Evolutionary conservation across 2,888 invertebrate genomes (phyloP), one percentile per base, ranked within the genome.

Genomic region (Synanthedon tipuliformis): DNA sequence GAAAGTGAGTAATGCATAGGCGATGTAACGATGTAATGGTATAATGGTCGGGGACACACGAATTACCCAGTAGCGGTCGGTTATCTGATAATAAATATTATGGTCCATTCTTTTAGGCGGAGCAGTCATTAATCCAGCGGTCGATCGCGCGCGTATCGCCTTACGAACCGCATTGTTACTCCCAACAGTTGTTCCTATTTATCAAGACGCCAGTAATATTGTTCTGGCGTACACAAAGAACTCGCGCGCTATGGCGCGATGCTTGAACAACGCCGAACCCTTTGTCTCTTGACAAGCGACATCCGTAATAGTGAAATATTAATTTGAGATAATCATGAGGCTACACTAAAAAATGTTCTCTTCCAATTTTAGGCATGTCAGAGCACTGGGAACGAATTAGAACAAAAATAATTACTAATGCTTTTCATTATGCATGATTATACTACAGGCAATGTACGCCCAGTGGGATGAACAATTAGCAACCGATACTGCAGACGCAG

Each of bases 61-160:
- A 81, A 84, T 85, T 81, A 78, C 78, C 81, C 86, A 70, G 87
- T 87, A 87, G 87, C 86, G 71, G 67, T 56, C 72, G 73, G 77
- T 81, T 85, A 87, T 87, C 87, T 79, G 84, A 87, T 87, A 84
- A 86, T 85, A 86, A 86, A 87, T 86, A 86, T 86, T 84, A 79
- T 80, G 73, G 80, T 75, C 82, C 83, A 85, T 87, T 87, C 86
- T 87, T 87, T 87, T 86, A 83, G 82, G 79, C 78, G 81, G 78
- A 81, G 73, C 77, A 73, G 82, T 83, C 86, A 87, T 87, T 86
- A 86, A 87, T 86, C 83, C 79, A 80, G 71, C 61, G 76, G 77
- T 79, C 81, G 86, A 87, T 87, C 81, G 76, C 72, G 78, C 70
- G 68, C 76, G 80, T 85, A 86, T 87, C 86, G 81, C 73, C 80